Base-by-base conservation (phyloP, 2,113 vertebrate species). In the Percina caprodes region DNA sequence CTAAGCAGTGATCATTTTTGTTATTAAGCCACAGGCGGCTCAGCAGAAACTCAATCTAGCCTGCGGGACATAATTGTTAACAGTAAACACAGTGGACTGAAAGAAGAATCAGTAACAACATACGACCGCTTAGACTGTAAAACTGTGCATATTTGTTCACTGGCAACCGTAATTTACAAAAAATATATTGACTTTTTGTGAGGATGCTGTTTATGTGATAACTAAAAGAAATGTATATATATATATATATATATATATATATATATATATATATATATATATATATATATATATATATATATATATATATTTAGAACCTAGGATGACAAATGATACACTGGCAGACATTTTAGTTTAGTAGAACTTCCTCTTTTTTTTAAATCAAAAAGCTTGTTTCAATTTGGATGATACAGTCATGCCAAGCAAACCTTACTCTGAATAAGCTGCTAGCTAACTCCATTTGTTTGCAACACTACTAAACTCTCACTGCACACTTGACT, bases 1-100 rank as follows among this genome's bases (percentile, higher is more conserved):
- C 61, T 54, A 62, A 76, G 42, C 60, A 48, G 46, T 60, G 15
- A 80, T 35, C 6, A 14, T 59, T 58, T 48, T n/a, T 71, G n/a
- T 60, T 48, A 69, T 65, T 13, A 81, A 83, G 74, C 24, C 39
- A 46, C 5, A 49, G 19, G 15, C 5, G 11, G 45, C 52, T 52
- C n/a, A 30, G 58, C 30, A 74, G 21, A 49, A 26, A 35, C 15
- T 35, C 30, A 52, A 16, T 13, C 61, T 59, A 45, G 42, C 11
- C 5, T 26, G 49, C 4, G 16, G 7, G 8, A 39, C 2, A 13
- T 52, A 19, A 39, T 0, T 74, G 24, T 48, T 5, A 13, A 45
- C 23, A 71, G 58, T 39, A 39, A 56, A 62, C n/a, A 11, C 14
- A 51, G 3, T 12, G 16, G 35, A 46, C 39, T 46, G 16, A 59